Percentiles rank a stretch among this genome's conserved stretches.
phyloP scores from a whole-genome alignment of 2,113 vertebrate species.

The Neodon shergylaensis region DNA sequence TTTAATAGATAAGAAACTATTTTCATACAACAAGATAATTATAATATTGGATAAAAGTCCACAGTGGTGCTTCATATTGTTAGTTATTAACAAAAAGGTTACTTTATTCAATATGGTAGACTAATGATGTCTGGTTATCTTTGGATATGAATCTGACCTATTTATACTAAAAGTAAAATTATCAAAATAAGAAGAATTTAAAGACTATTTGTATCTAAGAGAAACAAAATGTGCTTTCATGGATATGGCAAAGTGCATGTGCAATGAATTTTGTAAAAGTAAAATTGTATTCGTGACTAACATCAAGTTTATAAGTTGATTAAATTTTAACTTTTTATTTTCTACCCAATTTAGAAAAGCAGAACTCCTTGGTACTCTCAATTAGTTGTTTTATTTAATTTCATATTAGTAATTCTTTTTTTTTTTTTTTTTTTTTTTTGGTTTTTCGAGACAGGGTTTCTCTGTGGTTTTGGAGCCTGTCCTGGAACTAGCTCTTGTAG shows the following conservation, averaged over 20 bases:
- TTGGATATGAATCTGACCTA: neutral
- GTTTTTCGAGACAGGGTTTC: no score
- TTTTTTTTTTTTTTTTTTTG: no score
- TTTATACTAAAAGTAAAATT: neutral
- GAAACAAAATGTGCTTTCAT: neutral
- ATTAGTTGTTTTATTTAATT: neutral
- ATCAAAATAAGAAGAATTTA: neutral
- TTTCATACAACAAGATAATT: neutral
- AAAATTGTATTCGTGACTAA: neutral
- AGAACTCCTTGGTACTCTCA: neutral
- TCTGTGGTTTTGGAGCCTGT: no score
- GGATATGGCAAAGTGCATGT: neutral
- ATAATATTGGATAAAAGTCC: neutral
- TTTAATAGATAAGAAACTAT: neutral
- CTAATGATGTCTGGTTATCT: neutral
- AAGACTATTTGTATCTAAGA: neutral
- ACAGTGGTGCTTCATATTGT: slow-evolving; percentile 25
- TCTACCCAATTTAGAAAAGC: neutral
- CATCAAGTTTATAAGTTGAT: neutral
- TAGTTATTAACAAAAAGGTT: neutral
- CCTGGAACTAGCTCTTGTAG: no score
- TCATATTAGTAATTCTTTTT: neutral
- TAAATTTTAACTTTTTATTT: neutral
- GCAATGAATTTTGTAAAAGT: neutral
- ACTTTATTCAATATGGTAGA: neutral